phyloP scores from a whole-genome alignment of 2,888 invertebrate species.

The Himalopsyche tibetana region DNA sequence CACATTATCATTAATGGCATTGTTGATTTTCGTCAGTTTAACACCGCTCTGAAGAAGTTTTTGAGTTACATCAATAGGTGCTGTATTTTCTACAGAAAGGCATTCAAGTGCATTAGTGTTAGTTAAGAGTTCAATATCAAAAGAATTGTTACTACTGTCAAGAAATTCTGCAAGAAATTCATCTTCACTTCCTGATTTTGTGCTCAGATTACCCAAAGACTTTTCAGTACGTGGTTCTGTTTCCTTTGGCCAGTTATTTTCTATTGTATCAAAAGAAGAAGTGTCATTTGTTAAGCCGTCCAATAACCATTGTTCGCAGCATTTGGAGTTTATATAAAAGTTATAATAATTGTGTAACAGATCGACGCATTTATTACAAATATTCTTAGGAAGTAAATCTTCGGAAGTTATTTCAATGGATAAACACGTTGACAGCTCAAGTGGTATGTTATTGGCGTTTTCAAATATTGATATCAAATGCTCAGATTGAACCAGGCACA shows the following conservation, averaged over 20 bases:
- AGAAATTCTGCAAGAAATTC: slow-evolving; percentile 75
- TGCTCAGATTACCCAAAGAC: slow-evolving; percentile 61
- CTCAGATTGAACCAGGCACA: slow-evolving; percentile 72
- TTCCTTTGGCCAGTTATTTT: slow-evolving; percentile 15
- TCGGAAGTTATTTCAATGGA: slow-evolving; percentile 69
- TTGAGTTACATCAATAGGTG: slow-evolving; percentile 67
- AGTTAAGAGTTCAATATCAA: slow-evolving; percentile 67
- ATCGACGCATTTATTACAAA: slow-evolving; percentile 73
- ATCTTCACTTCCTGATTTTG: slow-evolving; percentile 71
- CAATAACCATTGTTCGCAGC: slow-evolving; percentile 73
- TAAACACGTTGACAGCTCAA: slow-evolving; percentile 74
- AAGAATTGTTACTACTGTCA: slow-evolving; percentile 68
- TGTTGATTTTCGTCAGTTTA: slow-evolving; percentile 69
- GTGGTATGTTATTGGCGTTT: slow-evolving; percentile 71
- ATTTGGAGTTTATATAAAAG: slow-evolving; percentile 74
- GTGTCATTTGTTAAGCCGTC: slow-evolving; percentile 49
- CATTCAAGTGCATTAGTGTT: slow-evolving; percentile 70
- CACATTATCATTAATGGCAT: slow-evolving; percentile 71
- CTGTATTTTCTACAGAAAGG: slow-evolving; percentile 71
- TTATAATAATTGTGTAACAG: slow-evolving; percentile 73
- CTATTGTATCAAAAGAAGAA: slow-evolving; percentile 28
- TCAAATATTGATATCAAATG: slow-evolving; percentile 72
- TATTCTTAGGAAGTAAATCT: slow-evolving; percentile 72
- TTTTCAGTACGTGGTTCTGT: slow-evolving; percentile 6
- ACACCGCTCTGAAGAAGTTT: slow-evolving; percentile 67